A percentile compares a stretch with the other conserved stretches of the same genome.
These are phyloP conservation scores for Lycocerus yunnanus DNA, from an alignment of 2,888 invertebrate species.

Conservation along the genomic window DNA sequence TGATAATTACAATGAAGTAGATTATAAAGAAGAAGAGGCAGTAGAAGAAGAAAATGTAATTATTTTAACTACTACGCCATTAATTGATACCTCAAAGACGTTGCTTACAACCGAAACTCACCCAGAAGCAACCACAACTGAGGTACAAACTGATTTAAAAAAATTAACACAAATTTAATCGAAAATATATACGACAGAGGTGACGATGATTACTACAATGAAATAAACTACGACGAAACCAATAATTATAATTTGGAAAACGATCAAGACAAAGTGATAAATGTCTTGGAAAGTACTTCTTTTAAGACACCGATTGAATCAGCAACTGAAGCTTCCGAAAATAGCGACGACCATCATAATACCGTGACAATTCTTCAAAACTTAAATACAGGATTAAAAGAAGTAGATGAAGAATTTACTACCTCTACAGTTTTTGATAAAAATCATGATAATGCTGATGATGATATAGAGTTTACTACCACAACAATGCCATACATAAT, in stretches of 20 bases:
- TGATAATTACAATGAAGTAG: not conserved
- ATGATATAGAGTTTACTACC: not conserved
- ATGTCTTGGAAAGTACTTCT: not conserved
- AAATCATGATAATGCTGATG: not conserved
- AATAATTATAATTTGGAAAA: not conserved
- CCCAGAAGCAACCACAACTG: not conserved
- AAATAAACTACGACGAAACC: not conserved
- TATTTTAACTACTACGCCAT: not conserved
- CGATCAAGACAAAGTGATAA: not conserved
- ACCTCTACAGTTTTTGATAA: too few relatives aligned
- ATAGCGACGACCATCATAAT: too few relatives aligned
- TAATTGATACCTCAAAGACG: not conserved
- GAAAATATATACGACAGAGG: not conserved
- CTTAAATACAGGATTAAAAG: not conserved
- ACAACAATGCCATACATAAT: not conserved
- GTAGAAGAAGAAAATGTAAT: not conserved
- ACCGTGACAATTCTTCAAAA: not conserved
- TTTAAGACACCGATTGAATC: not conserved
- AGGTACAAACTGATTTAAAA: not conserved
- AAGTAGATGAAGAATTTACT: not conserved
- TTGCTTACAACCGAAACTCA: not conserved
- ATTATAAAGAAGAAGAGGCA: not conserved
- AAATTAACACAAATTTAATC: not conserved
- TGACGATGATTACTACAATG: not conserved
- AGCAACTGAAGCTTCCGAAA: not conserved